Evolutionary conservation across 2,113 vertebrate genomes (phyloP), one percentile per base, ranked within the genome.

Genomic region (Pollachius pollachius): DNA sequence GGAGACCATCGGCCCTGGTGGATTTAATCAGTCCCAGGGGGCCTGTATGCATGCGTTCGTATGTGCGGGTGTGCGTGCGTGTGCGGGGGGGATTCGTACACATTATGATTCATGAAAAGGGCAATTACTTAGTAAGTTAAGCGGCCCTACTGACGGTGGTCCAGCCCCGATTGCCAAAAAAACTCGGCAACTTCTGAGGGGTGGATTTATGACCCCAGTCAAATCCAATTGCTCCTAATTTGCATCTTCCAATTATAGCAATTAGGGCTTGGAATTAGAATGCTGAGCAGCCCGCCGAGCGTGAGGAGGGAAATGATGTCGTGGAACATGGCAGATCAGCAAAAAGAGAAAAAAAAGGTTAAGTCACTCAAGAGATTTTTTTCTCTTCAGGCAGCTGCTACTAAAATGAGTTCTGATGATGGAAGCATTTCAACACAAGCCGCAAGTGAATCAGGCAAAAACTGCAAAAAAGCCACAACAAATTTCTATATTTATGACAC

Each of bases 141-240:
- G 85, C 81, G 65, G 85, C 82, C 82, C 70, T 80, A 81, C 83
- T 76, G 86, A 88, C 63, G 78, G 84, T 88, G 89, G 87, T 86
- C 85, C 57, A 63, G 74, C 85, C 69, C 58, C 70, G 80, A 84
- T 72, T 87, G 89, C 86, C 90, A 87, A 79, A 84, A 76, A 72
- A 57, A 66, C 82, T 81, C 77, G 68, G 80, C 74, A 77, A 85
- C 83, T 84, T 89, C 86, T 89, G 85, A 89, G 72, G 79, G 70
- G 82, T 82, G 76, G 87, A 92, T 93, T 92, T 93, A 93, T 89
- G 83, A 84, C 85, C 78, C 82, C 71, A 89, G 90, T 92, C 92
- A 91, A 80, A 70, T 90, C 83, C 89, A 91, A 92, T 89, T 91
- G 84, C 81, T 77, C 81, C 86, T 90, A 90, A 92, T 91, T 90